A percentile compares a stretch with the other conserved stretches of the same genome.
Conservation (phyloP, 2,888 invertebrate genomes). For the Lamproptera curius region DNA sequence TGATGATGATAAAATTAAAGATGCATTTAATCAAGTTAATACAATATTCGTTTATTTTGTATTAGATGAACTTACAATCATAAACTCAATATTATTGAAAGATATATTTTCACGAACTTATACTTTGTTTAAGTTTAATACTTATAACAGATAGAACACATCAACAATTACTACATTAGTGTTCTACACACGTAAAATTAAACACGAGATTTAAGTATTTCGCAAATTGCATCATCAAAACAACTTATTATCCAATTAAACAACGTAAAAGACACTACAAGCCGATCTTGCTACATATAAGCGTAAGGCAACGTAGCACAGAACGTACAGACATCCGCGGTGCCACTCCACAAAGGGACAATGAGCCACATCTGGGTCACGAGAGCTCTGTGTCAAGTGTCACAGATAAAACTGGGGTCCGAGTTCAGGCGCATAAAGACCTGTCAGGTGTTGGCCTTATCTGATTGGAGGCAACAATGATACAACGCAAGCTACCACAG, state of each 20-base stretch:
- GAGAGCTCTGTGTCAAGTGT: constrained; percentile 36
- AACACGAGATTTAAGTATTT: not conserved
- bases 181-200: not conserved
- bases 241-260: not conserved
- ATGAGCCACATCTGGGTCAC: constrained; percentile 58
- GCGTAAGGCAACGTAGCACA: not conserved
- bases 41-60: no score
- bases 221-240: not conserved
- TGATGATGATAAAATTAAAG: no score
- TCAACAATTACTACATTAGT: no score
- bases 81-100: no score
- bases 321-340: not conserved
- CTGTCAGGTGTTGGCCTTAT: constrained; percentile 33
- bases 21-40: no score
- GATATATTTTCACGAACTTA: no score
- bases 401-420: constrained; percentile 38
- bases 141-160: no score
- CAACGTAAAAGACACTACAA: not conserved
- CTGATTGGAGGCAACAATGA: constrained; percentile 44
- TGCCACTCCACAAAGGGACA: constrained; percentile 43
- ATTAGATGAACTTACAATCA: no score
- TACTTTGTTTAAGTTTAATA: no score
- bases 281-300: not conserved
- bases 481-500: no score
- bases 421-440: constrained; percentile 32